phyloP scores from a whole-genome alignment of 2,888 invertebrate genomes.

The Pristionchus arcanus region DNA sequence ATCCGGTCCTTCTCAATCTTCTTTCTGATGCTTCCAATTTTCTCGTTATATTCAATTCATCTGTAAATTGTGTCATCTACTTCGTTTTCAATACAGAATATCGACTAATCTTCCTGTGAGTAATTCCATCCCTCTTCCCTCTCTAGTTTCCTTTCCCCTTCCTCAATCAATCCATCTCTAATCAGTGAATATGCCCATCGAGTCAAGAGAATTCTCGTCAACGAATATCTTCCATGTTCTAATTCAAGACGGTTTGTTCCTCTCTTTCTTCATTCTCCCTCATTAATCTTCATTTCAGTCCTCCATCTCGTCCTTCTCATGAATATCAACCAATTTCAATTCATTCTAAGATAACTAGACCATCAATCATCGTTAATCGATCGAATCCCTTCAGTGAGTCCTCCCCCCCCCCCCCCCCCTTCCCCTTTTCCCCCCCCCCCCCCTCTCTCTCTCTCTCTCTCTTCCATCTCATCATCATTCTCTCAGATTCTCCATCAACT shows the following conservation, averaged over 20 bases:
- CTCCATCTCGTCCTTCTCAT: constrained; percentile 35
- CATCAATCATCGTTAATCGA: constrained; percentile 36
- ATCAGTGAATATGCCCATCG: constrained; percentile 38
- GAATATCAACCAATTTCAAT: constrained; percentile 51
- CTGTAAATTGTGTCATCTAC: constrained; percentile 79
- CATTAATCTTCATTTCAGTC: constrained; percentile 22
- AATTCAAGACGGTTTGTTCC: constrained; percentile 18
- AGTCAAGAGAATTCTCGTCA: constrained; percentile 24
- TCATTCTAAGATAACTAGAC: constrained; percentile 7
- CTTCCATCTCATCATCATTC: background rate
- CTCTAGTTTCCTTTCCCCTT: background rate
- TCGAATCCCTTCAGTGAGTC: constrained; percentile 23
- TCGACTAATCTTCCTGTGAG: constrained; percentile 72
- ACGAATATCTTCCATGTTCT: constrained; percentile 48
- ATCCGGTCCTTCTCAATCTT: constrained; percentile 75
- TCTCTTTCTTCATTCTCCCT: background rate
- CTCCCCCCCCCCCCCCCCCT: background rate
- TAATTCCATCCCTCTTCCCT: no score
- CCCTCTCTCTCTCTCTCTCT: background rate
- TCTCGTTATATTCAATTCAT: constrained; percentile 78
- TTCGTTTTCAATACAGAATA: constrained; percentile 77
- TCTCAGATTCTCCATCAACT: constrained; percentile 57
- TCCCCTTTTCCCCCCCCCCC: background rate
- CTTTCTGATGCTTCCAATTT: constrained; percentile 79
- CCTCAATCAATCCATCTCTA: background rate